Conservation (phyloP, 2,888 invertebrate genomes). For the Drosophila rubida region DNA sequence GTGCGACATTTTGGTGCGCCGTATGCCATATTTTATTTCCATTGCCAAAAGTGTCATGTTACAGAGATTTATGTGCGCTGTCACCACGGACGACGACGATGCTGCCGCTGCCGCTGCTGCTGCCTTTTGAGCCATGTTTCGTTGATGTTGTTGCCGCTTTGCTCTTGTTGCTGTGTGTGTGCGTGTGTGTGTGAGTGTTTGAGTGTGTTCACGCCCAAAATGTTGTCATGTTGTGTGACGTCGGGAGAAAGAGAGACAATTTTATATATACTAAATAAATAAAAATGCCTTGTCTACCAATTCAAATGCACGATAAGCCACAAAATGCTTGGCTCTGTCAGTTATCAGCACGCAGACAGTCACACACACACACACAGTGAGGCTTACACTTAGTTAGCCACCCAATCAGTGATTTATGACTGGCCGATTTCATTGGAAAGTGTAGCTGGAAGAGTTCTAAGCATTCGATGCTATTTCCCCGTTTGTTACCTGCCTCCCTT, state of each 20-base stretch:
- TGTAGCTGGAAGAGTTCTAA: conserved; percentile 28
- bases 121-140: conserved; percentile 66
- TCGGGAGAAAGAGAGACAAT: conserved; percentile 44
- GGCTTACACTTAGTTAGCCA: conserved; percentile 32
- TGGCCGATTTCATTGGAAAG: conserved; percentile 62
- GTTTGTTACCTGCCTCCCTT: conserved; percentile 39
- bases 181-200: conserved; percentile 21
- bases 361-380: conserved; percentile 17
- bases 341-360: conserved; percentile 62
- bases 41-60: conserved; percentile 85
- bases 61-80: conserved; percentile 84
- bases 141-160: conserved; percentile 32
- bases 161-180: conserved; percentile 25
- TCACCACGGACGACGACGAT: conserved; percentile 66
- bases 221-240: conserved; percentile 74
- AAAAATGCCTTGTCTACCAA: conserved; percentile 71
- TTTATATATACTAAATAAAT: conserved; percentile 47
- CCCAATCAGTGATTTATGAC: conserved; percentile 68
- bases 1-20: conserved; percentile 82
- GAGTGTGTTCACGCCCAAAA: conserved; percentile 71
- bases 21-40: conserved; percentile 84
- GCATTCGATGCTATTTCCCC: conserved; percentile 23
- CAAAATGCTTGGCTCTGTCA: conserved; percentile 51
- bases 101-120: conserved; percentile 22
- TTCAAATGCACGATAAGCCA: conserved; percentile 69